A percentile compares a stretch with the other conserved stretches of the same genome.
Evolutionary conservation across 2,113 vertebrate species (phyloP).

Genomic region (Myotis lucifugus): DNA sequence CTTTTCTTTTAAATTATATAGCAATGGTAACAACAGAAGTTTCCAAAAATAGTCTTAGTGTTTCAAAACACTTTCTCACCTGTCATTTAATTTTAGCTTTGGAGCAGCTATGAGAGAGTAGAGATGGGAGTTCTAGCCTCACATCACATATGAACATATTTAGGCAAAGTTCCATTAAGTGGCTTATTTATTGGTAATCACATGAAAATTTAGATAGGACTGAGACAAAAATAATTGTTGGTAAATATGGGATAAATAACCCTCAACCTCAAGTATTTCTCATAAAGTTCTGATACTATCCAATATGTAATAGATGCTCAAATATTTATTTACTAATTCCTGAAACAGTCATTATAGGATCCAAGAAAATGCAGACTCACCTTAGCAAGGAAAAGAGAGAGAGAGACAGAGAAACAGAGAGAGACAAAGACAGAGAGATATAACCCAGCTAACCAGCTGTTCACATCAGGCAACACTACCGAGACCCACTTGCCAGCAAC

Average conservation of each 20-base stretch:
- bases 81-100: neutral
- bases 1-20: neutral
- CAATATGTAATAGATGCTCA: neutral
- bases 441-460: neutral
- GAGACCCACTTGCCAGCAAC: neutral
- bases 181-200: neutral
- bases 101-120: neutral
- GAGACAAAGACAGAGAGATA: neutral
- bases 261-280: neutral
- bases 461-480: neutral
- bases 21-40: neutral
- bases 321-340: slow-evolving; percentile 1
- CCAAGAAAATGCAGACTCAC: neutral
- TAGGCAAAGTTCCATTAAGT: neutral
- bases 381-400: neutral
- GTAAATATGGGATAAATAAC: neutral
- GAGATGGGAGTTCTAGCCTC: neutral
- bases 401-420: neutral
- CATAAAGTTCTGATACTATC: neutral
- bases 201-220: neutral
- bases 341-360: neutral
- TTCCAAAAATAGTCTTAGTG: neutral
- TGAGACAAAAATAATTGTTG: neutral
- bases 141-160: neutral
- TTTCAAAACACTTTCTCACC: neutral